A percentile compares a stretch with the other conserved stretches of the same genome.
These are phyloP conservation scores for Drosophila nigritarsus DNA, from an alignment of 2,888 invertebrate genomes.

Conservation along the genomic window DNA sequence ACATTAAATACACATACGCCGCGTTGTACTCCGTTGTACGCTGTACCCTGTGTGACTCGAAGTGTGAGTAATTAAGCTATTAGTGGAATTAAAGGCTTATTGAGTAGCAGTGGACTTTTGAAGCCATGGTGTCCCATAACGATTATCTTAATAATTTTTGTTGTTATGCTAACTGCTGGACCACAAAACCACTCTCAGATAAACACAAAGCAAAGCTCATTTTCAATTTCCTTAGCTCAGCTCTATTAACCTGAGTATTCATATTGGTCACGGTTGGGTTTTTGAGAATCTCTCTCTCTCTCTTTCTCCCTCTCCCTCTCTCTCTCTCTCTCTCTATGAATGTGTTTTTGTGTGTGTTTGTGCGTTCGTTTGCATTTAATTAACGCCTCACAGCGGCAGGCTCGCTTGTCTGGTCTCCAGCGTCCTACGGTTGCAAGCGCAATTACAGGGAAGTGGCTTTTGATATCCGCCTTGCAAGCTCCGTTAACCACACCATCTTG, in stretches of 20 bases:
- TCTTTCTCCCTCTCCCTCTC: neutral
- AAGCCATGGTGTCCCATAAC: constrained; percentile 17
- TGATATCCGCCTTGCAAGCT: constrained; percentile 63
- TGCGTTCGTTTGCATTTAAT: constrained; percentile 66
- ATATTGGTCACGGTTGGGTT: neutral
- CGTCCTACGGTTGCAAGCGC: constrained; percentile 45
- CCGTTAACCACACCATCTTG: constrained; percentile 62
- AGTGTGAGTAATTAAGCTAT: constrained; percentile 48
- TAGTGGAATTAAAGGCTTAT: constrained; percentile 50
- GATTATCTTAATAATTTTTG: constrained; percentile 40
- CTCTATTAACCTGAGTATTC: constrained; percentile 8
- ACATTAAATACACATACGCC: constrained; percentile 60
- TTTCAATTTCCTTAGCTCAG: constrained; percentile 44
- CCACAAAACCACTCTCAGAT: constrained; percentile 20
- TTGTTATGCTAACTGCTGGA: constrained; percentile 17
- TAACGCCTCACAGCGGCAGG: constrained; percentile 54
- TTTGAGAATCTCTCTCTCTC: neutral
- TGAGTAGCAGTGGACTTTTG: neutral
- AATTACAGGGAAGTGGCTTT: constrained; percentile 68
- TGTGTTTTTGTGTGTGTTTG: constrained; percentile 3
- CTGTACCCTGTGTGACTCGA: neutral
- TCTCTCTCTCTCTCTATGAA: neutral
- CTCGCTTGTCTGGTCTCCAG: constrained; percentile 24
- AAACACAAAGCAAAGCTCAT: constrained; percentile 22
- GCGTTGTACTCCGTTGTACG: constrained; percentile 18